phyloP scores from a whole-genome alignment of 1,140 invertebrate genomes.

The Drosophila azteca region DNA sequence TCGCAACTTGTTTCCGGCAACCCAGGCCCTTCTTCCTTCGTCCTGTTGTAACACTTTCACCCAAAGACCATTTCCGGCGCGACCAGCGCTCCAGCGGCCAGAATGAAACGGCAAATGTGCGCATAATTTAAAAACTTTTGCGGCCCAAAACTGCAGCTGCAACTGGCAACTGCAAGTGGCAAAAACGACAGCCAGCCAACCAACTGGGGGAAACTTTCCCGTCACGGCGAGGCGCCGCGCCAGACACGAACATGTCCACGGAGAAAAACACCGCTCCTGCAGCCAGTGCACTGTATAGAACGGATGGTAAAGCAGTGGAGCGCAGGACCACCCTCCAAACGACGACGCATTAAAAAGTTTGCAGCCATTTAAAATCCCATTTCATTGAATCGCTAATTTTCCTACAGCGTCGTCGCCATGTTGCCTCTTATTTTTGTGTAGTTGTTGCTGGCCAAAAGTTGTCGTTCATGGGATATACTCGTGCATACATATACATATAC shows the following conservation, averaged over 20 bases:
- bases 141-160: conserved; percentile 58
- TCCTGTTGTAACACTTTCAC: conserved; percentile 70
- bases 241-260: conserved; percentile 67
- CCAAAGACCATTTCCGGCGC: conserved; percentile 77
- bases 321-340: background rate
- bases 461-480: conserved; percentile 39
- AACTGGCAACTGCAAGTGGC: conserved; percentile 74
- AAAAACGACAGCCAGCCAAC: conserved; percentile 34
- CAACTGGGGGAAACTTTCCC: conserved; percentile 47
- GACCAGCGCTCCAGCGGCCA: conserved; percentile 47
- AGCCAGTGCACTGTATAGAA: conserved; percentile 5
- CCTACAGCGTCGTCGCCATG: conserved; percentile 62
- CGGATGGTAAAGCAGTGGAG: background rate
- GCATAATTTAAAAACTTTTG: conserved; percentile 81
- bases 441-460: conserved; percentile 45
- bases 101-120: conserved; percentile 72
- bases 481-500: conserved; percentile 23
- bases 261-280: conserved; percentile 4
- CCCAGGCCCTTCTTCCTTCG: conserved; percentile 9
- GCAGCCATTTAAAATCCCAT: conserved; percentile 83
- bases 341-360: conserved; percentile 81
- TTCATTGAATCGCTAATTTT: conserved; percentile 83
- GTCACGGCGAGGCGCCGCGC: conserved; percentile 54
- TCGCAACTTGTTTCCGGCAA: conserved; percentile 57
- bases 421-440: conserved; percentile 26